Conservation (phyloP, 2,888 invertebrate genomes). For the Ptilodon capucinus region DNA sequence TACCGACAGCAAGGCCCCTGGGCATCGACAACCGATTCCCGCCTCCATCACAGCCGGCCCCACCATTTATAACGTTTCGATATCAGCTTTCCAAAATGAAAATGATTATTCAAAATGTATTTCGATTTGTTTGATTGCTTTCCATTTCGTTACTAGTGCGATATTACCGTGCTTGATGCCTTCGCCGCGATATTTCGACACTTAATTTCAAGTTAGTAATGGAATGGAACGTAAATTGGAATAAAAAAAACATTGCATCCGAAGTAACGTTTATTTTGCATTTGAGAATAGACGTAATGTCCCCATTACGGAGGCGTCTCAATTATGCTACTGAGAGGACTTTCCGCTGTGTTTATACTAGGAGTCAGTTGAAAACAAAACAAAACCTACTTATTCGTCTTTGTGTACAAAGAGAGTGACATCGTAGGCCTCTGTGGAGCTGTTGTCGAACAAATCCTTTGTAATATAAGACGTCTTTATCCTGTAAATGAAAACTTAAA, state of each 20-base stretch:
- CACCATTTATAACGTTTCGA: slow-evolving; percentile 32
- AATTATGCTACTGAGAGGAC: slow-evolving; percentile 31
- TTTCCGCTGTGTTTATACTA: slow-evolving; percentile 6
- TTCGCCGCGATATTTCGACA: not conserved
- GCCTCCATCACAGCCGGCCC: slow-evolving; percentile 27
- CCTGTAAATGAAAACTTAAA: slow-evolving; percentile 65
- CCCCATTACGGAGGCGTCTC: slow-evolving; percentile 39
- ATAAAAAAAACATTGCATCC: not conserved
- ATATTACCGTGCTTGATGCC: not conserved
- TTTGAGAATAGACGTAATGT: slow-evolving; percentile 10
- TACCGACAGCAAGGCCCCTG: slow-evolving; percentile 29
- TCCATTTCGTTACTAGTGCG: not conserved
- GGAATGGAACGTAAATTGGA: not conserved
- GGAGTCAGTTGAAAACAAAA: slow-evolving; percentile 50
- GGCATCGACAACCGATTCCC: slow-evolving; percentile 29
- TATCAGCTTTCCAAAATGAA: slow-evolving; percentile 29
- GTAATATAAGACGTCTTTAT: slow-evolving; percentile 52
- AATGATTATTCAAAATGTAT: slow-evolving; percentile 31
- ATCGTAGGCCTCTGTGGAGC: slow-evolving; percentile 46
- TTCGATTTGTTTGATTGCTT: slow-evolving; percentile 18
- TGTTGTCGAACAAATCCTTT: slow-evolving; percentile 61
- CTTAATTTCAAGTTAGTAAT: not conserved
- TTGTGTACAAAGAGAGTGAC: slow-evolving; percentile 46
- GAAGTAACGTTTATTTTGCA: not conserved
- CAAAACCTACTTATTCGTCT: slow-evolving; percentile 52